Evolutionary conservation across 2,113 vertebrate genomes (phyloP), one percentile per base, ranked within the genome.

Genomic region (Trichechus manatus): DNA sequence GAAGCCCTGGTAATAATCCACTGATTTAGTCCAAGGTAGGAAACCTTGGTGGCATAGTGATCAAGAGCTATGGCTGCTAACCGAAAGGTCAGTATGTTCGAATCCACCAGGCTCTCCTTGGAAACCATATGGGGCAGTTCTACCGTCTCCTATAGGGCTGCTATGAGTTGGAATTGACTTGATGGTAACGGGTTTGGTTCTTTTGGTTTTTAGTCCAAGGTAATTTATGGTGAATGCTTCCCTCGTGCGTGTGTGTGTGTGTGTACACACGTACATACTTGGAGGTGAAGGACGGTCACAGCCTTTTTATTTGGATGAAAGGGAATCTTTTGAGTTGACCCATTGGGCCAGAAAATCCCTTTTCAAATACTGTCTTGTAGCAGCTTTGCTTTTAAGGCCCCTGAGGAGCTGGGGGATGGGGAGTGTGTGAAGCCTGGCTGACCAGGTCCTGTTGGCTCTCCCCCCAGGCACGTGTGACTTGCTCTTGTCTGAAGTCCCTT

Each of bases 321-420:
- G 66, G 66, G 86, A 90, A 81, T 97, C 97, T 89, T 98, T 97
- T 98, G 66, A 96, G 68, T 91, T 93, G 96, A 91, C 66, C 70
- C 86, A 94, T 15, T n/a, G 19, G 75, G 68, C 94, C 80, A 94
- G 97, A 97, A 97, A 98, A 98, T 97, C 95, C 82, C 91, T 96
- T 95, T 97, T 94, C 89, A 98, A 89, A 93, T 66, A 70, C 91
- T 63, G 5, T 81, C 82, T 68, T 88, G 87, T 87, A 93, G 96
- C 93, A 89, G 94, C 93, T 96, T 94, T 97, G 90, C 94, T 85
- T 87, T 87, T 53, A 77, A 94, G 85, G 72, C 72, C 93, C 83
- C 53, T 56, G 50, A 85, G 63, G 47, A 31, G 56, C 61, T 39
- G 64, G 47, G 53, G 10, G 27, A 36, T 74, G 47, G 23, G 22